Evolutionary conservation across 23 tunicate genomes (phyloP), one percentile per base, ranked within the genome.

Genomic region (Diplosoma virens): DNA sequence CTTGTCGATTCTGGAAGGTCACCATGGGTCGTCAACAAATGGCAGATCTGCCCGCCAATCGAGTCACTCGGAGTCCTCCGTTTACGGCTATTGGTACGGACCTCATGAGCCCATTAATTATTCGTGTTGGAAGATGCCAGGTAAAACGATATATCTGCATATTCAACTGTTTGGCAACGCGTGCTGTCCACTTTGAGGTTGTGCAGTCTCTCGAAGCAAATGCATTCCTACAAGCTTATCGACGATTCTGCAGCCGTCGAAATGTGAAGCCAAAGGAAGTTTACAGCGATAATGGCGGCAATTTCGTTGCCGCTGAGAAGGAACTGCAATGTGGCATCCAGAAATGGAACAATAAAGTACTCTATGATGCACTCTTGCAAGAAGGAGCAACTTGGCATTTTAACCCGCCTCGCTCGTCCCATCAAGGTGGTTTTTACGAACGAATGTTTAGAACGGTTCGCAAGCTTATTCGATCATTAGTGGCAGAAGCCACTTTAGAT

Each of bases 141-240:
- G 69, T 61, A n/a, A 61, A 61, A 61, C 9, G 35, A 6, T 61
- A 22, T 2, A 29, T 61, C 4, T 61, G 69, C n/a, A 26, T 29
- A 27, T 61, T 61, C 35, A 61, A 26, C 4, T 55, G 63, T 6
- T 22, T 29, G 21, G 69, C 69, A 27, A 22, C 35, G 3, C 28
- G 69, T 27, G 69, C 69, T 61, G 69, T 29, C 69, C 69, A 61
- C n/a, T 61, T 61, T 3, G 35, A 61, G 4, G 35, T 61, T 26
- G 5, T 61, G 6, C 35, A 17, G 6, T 61, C 69, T 3, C 30
- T 61, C 11, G 69, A 61, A 27, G 69, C 30, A 4, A 24, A 55
- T 18, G 17, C 61, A 9, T 55, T 55, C 23, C n/a, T 9, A 25
- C 61, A 55, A 55, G 61, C 25, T 9, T 55, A 17, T n/a, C 17